phyloP scores from a whole-genome alignment of 2,797 vertebrate species.

The Sarcoramphus papa region DNA sequence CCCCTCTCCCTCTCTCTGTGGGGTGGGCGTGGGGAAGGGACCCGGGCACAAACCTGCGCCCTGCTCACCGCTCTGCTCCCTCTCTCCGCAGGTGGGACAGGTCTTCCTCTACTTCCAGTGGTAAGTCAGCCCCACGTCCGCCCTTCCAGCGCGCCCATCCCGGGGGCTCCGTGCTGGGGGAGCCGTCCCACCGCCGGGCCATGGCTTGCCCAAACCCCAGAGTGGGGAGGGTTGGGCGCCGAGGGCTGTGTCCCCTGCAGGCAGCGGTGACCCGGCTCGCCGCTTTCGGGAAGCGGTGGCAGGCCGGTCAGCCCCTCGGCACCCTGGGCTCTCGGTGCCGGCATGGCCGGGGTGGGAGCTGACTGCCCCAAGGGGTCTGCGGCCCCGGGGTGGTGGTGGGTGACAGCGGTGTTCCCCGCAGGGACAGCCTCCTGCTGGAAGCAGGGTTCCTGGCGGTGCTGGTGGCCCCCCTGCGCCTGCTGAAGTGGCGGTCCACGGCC shows the following conservation, averaged over 20 bases:
- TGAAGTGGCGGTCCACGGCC: constrained; percentile 10
- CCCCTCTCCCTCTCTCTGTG: fast-evolving
- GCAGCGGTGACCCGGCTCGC: too few species aligned
- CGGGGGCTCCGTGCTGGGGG: neutral
- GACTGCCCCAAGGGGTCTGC: neutral
- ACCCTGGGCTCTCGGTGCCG: neutral
- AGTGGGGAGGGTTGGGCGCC: neutral
- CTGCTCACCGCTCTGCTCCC: neutral
- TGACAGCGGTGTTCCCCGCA: constrained; percentile 15
- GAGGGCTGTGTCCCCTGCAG: too few species aligned
- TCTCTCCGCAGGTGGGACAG: constrained; percentile 84
- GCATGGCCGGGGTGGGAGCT: neutral
- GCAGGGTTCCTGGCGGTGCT: constrained; percentile 86
- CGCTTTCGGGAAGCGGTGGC: neutral
- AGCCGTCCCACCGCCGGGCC: neutral
- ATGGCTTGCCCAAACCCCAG: fast-evolving
- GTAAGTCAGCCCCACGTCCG: constrained; percentile 73
- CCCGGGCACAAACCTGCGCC: neutral
- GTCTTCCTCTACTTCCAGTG: constrained; percentile 97
- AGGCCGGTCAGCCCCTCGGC: too few species aligned
- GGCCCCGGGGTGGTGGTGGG: too few species aligned
- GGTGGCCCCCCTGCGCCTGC: constrained; percentile 81
- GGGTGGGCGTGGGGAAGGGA: too few species aligned
- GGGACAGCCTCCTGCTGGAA: constrained; percentile 93
- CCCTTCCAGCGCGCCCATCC: neutral